Evolutionary conservation across 2,888 invertebrate genomes (phyloP).

Genomic region (Myathropa florea): DNA sequence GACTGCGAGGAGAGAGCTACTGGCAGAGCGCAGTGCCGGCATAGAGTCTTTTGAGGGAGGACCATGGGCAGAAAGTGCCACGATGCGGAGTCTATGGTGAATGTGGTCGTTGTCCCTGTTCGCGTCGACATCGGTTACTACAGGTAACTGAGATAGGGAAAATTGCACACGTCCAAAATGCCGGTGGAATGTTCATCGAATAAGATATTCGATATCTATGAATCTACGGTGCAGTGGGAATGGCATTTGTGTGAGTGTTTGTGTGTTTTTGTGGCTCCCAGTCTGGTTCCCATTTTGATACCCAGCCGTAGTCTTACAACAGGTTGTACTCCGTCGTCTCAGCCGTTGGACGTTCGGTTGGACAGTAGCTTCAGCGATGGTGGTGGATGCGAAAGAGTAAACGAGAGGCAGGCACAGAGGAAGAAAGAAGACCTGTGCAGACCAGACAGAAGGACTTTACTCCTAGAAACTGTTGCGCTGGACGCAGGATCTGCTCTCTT

Average conservation of each 20-base stretch:
- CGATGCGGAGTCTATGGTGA: slow-evolving; percentile 7
- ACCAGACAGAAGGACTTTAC: slow-evolving; percentile 32
- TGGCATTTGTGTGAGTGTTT: not conserved
- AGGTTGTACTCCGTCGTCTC: not conserved
- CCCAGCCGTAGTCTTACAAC: not conserved
- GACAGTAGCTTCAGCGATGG: slow-evolving; percentile 1
- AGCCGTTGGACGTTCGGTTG: slow-evolving; percentile 27
- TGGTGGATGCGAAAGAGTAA: not conserved
- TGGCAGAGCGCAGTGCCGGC: not conserved
- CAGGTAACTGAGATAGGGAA: slow-evolving; percentile 61
- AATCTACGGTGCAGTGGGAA: slow-evolving; percentile 28
- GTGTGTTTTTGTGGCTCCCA: not conserved
- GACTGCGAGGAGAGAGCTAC: slow-evolving; percentile 32
- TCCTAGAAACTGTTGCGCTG: slow-evolving; percentile 58
- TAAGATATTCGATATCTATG: slow-evolving; percentile 65
- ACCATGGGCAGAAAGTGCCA: not conserved
- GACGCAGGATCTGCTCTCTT: slow-evolving; percentile 46
- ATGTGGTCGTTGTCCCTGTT: slow-evolving; percentile 37
- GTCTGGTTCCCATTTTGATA: slow-evolving; percentile 30
- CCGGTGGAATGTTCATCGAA: slow-evolving; percentile 63
- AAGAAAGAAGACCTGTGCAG: not conserved
- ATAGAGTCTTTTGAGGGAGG: not conserved
- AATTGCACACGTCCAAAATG: slow-evolving; percentile 51
- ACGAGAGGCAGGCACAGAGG: not conserved
- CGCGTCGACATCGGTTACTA: slow-evolving; percentile 58